These are phyloP conservation scores for Arion vulgaris DNA, from an alignment of 1,140 invertebrate species.

Conservation along the genomic window DNA sequence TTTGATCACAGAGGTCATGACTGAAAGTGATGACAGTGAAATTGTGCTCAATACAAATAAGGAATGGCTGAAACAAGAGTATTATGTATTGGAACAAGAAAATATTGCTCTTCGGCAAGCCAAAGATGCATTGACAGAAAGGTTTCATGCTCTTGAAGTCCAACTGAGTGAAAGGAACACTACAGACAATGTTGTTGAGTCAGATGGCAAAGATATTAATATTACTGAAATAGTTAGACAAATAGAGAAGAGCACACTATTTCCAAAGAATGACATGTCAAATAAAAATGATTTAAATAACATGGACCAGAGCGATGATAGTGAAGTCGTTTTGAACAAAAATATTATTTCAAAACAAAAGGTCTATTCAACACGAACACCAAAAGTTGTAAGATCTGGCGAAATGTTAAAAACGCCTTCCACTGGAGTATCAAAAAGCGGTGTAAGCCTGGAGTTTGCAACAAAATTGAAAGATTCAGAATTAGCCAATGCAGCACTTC, in stretches of 20 bases:
- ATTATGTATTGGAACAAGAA: background rate
- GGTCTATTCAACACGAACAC: background rate
- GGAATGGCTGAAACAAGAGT: background rate
- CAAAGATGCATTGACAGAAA: conserved; percentile 6
- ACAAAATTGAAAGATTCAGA: conserved; percentile 50
- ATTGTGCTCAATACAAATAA: background rate
- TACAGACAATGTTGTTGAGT: background rate
- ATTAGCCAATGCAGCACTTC: conserved; percentile 39
- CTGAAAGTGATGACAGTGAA: background rate
- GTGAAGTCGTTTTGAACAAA: background rate
- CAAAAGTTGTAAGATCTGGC: background rate
- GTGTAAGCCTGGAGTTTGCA: background rate
- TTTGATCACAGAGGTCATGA: background rate
- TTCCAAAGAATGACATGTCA: background rate
- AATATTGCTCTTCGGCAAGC: background rate
- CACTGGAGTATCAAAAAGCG: background rate
- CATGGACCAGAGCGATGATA: background rate
- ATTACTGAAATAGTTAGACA: conserved; percentile 19
- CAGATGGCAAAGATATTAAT: conserved; percentile 6
- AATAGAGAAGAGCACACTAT: conserved; percentile 2
- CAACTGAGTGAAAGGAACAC: background rate
- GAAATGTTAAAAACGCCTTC: background rate
- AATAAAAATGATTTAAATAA: background rate
- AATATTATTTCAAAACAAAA: too few relatives aligned
- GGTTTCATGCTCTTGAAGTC: background rate